Conservation (phyloP, 2,888 invertebrate species). For the Vannuccia rotundouncinata region DNA sequence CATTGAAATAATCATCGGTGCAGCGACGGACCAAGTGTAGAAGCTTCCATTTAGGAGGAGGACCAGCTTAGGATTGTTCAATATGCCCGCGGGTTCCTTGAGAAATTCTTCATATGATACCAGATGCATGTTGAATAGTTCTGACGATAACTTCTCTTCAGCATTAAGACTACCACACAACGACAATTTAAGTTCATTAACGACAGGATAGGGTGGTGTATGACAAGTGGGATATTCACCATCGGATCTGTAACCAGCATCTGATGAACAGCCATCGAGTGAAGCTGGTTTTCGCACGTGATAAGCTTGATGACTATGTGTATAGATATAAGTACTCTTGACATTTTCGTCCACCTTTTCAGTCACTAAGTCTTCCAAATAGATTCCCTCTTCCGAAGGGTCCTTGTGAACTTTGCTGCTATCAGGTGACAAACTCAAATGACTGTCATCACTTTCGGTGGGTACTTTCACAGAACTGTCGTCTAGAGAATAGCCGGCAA, state of each 20-base stretch:
- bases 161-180: slow-evolving; percentile 65
- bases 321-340: neutral
- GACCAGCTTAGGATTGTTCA: slow-evolving; percentile 5
- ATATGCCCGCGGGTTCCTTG: slow-evolving; percentile 52
- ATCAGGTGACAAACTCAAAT: neutral
- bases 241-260: neutral
- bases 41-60: slow-evolving; percentile 48
- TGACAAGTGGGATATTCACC: slow-evolving; percentile 44
- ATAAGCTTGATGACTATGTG: neutral
- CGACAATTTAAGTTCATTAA: slow-evolving; percentile 67
- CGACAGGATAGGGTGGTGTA: slow-evolving; percentile 43
- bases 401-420: slow-evolving; percentile 43
- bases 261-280: neutral
- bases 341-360: neutral
- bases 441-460: neutral
- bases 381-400: slow-evolving; percentile 70
- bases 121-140: slow-evolving; percentile 5
- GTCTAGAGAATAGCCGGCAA: slow-evolving; percentile 60
- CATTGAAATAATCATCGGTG: slow-evolving; percentile 78
- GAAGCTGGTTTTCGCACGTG: neutral
- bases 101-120: slow-evolving; percentile 27
- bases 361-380: slow-evolving; percentile 74
- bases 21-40: slow-evolving; percentile 82
- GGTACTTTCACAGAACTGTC: neutral
- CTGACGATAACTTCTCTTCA: slow-evolving; percentile 36